Base-by-base conservation (phyloP, 37 sponge, comb jelly and placozoan species). In the Tethya wilhelma region DNA sequence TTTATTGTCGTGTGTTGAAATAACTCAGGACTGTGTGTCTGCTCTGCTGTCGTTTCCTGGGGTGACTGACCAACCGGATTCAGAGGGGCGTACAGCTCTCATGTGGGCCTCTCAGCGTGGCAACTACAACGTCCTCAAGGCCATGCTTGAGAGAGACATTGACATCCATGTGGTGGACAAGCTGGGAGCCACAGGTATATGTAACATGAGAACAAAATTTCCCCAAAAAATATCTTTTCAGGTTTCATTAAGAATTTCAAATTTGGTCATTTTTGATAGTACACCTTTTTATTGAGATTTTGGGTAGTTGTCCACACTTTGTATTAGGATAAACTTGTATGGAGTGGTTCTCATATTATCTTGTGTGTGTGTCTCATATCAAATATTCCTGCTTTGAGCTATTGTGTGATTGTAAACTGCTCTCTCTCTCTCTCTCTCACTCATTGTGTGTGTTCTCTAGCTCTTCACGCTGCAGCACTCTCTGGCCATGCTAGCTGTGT, bases 81-180 rank as follows among this genome's bases (percentile, higher is more conserved):
- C 23, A 32, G 96, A 96, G 59, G 96, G 96, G 4, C 37, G 91
- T 28, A 93, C 96, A 28, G 88, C 91, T 33, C 62, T 93, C n/a
- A 96, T 96, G 96, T 89, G 90, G 94, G 96, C 93, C 0, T 94
- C 94, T 23, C 82, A 87, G 87, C 31, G 81, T 29, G 96, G 94
- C n/a, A 73, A 92, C 75, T 69, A 78, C 38, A 83, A 79, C 32
- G 87, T 83, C 25, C 70, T 93, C 4, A 71, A 82, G 53, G 44
- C 77, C n/a, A 64, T 96, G 84, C 77, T 96, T 37, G 87, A 87
- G 65, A 60, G 62, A 34, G 80, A 69, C 0, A 33, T 44, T 17
- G 73, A 89, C 57, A 49, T 81, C 0, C 71, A 89, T 43, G 71
- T 75, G 0, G 59, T 44, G 25, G 96, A 96, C 64, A 82, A 82